Conservation (phyloP, 1,140 invertebrate genomes). For the Uloborus diversus region DNA sequence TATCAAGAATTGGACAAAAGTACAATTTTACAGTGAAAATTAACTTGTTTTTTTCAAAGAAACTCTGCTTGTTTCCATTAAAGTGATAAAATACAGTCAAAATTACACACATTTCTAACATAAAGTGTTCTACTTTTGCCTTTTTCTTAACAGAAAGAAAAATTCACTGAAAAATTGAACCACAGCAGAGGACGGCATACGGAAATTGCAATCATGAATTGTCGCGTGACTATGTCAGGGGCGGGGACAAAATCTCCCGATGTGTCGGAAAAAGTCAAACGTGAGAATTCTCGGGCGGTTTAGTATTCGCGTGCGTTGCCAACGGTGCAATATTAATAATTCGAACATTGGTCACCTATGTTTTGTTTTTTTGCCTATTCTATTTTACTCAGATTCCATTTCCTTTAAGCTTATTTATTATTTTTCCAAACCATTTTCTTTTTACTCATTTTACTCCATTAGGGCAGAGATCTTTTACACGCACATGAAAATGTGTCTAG, state of each 20-base stretch:
- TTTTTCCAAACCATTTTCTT: background rate
- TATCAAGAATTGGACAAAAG: too few relatives aligned
- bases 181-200: background rate
- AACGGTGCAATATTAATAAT: slow-evolving; percentile 5
- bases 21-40: too few relatives aligned
- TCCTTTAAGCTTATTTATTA: slow-evolving; percentile 11
- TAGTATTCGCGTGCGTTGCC: background rate
- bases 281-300: slow-evolving; percentile 2
- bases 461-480: background rate
- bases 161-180: background rate
- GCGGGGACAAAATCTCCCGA: background rate
- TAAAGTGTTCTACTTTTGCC: too few relatives aligned
- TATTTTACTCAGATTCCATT: background rate
- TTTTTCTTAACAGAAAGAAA: background rate
- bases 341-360: too few relatives aligned
- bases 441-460: background rate
- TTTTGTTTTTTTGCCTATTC: background rate
- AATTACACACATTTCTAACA: too few relatives aligned
- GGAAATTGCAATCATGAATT: background rate
- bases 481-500: background rate
- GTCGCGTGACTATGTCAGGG: background rate
- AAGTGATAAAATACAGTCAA: too few relatives aligned
- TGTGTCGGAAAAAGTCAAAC: background rate
- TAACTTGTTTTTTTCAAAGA: too few relatives aligned
- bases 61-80: too few relatives aligned